These are phyloP conservation scores for Erythrocercus mccallii DNA, from an alignment of 2,113 vertebrate species.

Conservation along the genomic window DNA sequence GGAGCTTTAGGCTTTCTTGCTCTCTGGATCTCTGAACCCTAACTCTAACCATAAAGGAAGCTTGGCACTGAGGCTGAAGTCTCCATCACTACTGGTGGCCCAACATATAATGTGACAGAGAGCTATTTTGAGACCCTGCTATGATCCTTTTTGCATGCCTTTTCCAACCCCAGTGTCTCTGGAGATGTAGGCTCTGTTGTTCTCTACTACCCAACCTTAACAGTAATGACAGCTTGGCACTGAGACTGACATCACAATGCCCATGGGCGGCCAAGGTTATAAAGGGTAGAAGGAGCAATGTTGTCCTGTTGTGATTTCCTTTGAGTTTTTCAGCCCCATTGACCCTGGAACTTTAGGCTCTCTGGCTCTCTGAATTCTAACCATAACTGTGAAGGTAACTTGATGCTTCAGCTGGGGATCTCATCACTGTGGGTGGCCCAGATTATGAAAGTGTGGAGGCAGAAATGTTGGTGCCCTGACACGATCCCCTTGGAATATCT, in stretches of 20 bases:
- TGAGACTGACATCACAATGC: not conserved
- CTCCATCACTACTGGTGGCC: too few relatives aligned
- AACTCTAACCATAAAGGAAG: not conserved
- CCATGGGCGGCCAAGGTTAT: not conserved
- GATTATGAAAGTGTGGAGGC: not conserved
- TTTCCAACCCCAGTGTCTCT: not conserved
- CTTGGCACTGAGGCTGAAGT: not conserved
- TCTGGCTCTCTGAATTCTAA: not conserved
- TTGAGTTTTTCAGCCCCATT: not conserved
- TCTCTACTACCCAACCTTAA: not conserved
- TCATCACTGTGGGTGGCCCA: not conserved
- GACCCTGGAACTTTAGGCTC: not conserved
- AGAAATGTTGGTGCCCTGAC: not conserved
- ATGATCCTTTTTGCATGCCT: not conserved
- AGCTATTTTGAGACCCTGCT: not conserved
- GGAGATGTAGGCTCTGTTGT: not conserved
- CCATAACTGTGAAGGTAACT: not conserved
- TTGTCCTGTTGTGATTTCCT: not conserved
- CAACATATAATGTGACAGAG: not conserved
- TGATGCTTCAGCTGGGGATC: not conserved
- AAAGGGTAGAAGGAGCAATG: not conserved
- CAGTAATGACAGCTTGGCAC: not conserved
- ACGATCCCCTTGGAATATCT: not conserved
- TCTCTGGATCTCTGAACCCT: not conserved
- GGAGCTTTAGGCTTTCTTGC: not conserved